Evolutionary conservation across 2,888 invertebrate genomes (phyloP).

Genomic region (Fragum fragum): DNA sequence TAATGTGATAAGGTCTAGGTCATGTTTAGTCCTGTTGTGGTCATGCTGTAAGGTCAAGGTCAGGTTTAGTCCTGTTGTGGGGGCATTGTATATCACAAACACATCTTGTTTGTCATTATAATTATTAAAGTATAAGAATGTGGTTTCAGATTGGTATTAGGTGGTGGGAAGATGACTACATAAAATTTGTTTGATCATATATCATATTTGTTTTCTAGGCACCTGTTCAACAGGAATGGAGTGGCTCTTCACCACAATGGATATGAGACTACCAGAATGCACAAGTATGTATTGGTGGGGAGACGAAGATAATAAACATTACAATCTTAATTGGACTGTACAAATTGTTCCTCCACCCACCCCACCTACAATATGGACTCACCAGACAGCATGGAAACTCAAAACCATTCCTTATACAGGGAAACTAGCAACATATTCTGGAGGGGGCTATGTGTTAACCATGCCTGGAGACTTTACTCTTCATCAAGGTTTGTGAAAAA

Average conservation of each 20-base stretch:
- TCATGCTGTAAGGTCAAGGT: no score
- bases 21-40: no score
- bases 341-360: slow-evolving; percentile 15
- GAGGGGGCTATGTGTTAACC: slow-evolving; percentile 75
- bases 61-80: no score
- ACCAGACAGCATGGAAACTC: slow-evolving; percentile 70
- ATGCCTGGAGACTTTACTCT: slow-evolving; percentile 47
- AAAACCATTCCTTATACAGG: slow-evolving; percentile 71
- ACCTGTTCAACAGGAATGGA: slow-evolving; percentile 27
- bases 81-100: no score
- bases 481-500: slow-evolving; percentile 43
- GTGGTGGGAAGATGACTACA: no score
- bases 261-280: slow-evolving; percentile 54
- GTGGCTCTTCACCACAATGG: slow-evolving; percentile 40
- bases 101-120: no score
- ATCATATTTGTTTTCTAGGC: no score
- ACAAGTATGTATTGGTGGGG: slow-evolving; percentile 64
- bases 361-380: slow-evolving; percentile 60
- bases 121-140: no score
- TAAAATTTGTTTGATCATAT: no score
- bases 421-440: slow-evolving; percentile 75
- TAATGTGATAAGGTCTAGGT: no score
- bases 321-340: slow-evolving; percentile 66
- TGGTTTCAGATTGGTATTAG: no score
- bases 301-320: slow-evolving; percentile 64